Percentiles rank a stretch among this genome's conserved stretches.
phyloP scores from a whole-genome alignment of 2,888 invertebrate genomes.

The Heliconius ethilla region DNA sequence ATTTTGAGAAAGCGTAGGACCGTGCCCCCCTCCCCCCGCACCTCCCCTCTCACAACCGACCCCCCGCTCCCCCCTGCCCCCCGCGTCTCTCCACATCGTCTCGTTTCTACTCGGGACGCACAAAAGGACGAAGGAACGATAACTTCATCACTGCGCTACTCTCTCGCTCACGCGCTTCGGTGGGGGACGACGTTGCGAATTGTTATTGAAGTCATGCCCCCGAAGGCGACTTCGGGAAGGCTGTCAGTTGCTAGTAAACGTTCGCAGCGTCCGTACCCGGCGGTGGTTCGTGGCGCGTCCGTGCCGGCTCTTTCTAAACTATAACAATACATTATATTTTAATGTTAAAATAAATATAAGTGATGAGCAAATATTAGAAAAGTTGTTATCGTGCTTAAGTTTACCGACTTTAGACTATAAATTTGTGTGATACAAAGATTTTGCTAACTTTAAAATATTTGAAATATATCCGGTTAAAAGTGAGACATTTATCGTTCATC shows the following conservation, averaged over 20 bases:
- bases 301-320: constrained; percentile 65
- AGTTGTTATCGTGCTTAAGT: constrained; percentile 65
- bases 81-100: constrained; percentile 61
- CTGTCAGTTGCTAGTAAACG: constrained; percentile 81
- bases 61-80: constrained; percentile 51
- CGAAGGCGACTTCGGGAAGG: constrained; percentile 82
- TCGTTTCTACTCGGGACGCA: constrained; percentile 79
- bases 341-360: constrained; percentile 64
- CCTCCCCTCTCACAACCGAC: no score
- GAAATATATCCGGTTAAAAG: constrained; percentile 48
- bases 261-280: constrained; percentile 78
- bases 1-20: constrained; percentile 83
- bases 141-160: constrained; percentile 79
- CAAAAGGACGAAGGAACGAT: constrained; percentile 84
- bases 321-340: constrained; percentile 53
- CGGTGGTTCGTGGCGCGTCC: constrained; percentile 63
- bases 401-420: constrained; percentile 51
- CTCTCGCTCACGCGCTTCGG: constrained; percentile 78
- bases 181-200: constrained; percentile 83
- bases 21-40: constrained; percentile 66
- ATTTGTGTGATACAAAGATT: constrained; percentile 56
- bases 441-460: constrained; percentile 57
- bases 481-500: constrained; percentile 29
- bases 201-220: constrained; percentile 83
- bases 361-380: constrained; percentile 62